Conservation (phyloP, 2,797 vertebrate genomes). For the Neopelma chrysocephalum region DNA sequence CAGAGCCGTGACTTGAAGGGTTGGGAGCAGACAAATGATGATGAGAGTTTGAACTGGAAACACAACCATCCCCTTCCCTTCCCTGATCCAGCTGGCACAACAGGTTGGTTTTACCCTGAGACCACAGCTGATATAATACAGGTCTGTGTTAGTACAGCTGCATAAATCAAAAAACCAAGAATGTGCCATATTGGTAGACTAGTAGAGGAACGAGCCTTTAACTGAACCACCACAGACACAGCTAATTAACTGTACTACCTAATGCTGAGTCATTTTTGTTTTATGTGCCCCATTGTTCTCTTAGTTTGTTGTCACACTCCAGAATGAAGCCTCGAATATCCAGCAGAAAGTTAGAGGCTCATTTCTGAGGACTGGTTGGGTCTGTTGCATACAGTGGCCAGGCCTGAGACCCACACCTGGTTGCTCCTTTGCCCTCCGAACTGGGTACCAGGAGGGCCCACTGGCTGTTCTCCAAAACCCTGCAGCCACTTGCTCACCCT, state of each 20-base stretch:
- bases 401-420: background rate
- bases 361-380: background rate
- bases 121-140: background rate
- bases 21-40: background rate
- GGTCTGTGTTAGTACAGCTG: background rate
- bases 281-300: background rate
- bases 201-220: background rate
- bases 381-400: background rate
- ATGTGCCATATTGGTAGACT: background rate
- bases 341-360: background rate
- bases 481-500: background rate
- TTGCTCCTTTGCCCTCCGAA: background rate
- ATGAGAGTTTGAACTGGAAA: constrained; percentile 2
- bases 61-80: background rate
- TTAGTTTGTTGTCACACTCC: background rate
- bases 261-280: background rate
- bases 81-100: background rate
- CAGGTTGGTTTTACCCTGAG: background rate
- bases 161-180: background rate
- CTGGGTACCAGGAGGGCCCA: background rate
- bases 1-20: background rate
- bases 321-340: background rate
- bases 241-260: background rate
- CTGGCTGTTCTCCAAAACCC: background rate
- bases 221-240: background rate